Conservation (phyloP, 2,888 invertebrate species). For the Linnaemya tessellans region DNA sequence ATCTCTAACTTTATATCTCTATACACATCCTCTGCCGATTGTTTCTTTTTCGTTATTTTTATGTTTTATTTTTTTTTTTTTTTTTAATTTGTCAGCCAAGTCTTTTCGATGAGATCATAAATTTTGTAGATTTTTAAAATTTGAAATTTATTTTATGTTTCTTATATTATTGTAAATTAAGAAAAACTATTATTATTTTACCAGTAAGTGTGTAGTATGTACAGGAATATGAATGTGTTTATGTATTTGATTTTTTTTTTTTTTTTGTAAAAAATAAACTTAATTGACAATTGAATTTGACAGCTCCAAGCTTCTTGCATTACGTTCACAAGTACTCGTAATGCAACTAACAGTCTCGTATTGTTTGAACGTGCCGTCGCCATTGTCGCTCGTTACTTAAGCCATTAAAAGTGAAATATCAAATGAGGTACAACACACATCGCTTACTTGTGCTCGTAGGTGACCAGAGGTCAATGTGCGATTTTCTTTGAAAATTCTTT, state of each 20-base stretch:
- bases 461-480: conserved; percentile 51
- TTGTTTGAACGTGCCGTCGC: conserved; percentile 57
- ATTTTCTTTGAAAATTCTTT: conserved; percentile 22
- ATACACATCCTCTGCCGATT: conserved; percentile 1
- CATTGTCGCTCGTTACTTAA: conserved; percentile 26
- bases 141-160: conserved; percentile 24
- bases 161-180: conserved; percentile 12
- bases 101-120: conserved; percentile 63
- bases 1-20: conserved; percentile 44
- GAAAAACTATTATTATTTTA: conserved; percentile 25
- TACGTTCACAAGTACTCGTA: conserved; percentile 46
- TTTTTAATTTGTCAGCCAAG: conserved; percentile 30
- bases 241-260: no score
- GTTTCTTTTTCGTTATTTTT: not conserved
- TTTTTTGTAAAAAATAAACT: conserved; percentile 41
- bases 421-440: conserved; percentile 25
- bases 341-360: conserved; percentile 38
- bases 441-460: conserved; percentile 16
- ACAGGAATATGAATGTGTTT: no score
- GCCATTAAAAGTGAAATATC: conserved; percentile 50
- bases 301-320: conserved; percentile 68
- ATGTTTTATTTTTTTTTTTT: no score
- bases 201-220: no score
- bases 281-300: conserved; percentile 72
- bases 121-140: conserved; percentile 41